Percentiles rank a stretch among this genome's conserved stretches.
phyloP scores from a whole-genome alignment of 2,888 invertebrate genomes.

The Alloscopus bannaensis region DNA sequence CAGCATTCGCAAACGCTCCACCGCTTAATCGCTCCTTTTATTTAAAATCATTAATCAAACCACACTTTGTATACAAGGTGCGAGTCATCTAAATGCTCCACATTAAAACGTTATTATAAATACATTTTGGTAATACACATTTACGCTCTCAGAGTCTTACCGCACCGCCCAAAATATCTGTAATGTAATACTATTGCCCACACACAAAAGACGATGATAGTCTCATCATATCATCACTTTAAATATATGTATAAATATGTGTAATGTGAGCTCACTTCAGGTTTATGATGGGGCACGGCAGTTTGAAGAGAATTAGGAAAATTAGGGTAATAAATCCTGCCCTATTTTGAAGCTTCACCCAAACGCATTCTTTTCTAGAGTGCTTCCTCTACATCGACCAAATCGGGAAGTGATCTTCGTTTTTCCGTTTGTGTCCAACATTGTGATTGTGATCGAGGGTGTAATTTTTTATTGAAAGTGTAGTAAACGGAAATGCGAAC shows the following conservation, averaged over 20 bases:
- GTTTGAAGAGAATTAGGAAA: neutral
- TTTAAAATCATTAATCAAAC: slow-evolving; percentile 12
- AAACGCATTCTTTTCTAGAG: neutral
- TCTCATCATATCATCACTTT: too few species aligned
- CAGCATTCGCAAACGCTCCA: neutral
- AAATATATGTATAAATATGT: neutral
- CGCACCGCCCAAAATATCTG: neutral
- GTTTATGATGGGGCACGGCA: neutral
- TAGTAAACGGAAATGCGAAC: neutral
- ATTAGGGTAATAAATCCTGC: slow-evolving; percentile 25
- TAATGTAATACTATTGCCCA: slow-evolving; percentile 4
- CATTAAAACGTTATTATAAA: neutral
- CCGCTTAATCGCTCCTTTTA: slow-evolving; percentile 1
- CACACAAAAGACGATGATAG: neutral
- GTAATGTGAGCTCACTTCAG: too few species aligned
- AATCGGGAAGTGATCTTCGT: neutral
- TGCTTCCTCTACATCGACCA: neutral
- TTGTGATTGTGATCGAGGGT: too few species aligned
- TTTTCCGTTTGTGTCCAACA: neutral
- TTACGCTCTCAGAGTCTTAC: neutral
- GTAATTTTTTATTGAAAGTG: too few species aligned
- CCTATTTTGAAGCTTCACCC: slow-evolving; percentile 7
- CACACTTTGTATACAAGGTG: too few species aligned
- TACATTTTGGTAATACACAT: neutral
- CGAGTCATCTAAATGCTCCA: neutral